Evolutionary conservation across 64 coral and sea anemone genomes (phyloP), one percentile per base, ranked within the genome.

Genomic region (Stylophora pistillata): DNA sequence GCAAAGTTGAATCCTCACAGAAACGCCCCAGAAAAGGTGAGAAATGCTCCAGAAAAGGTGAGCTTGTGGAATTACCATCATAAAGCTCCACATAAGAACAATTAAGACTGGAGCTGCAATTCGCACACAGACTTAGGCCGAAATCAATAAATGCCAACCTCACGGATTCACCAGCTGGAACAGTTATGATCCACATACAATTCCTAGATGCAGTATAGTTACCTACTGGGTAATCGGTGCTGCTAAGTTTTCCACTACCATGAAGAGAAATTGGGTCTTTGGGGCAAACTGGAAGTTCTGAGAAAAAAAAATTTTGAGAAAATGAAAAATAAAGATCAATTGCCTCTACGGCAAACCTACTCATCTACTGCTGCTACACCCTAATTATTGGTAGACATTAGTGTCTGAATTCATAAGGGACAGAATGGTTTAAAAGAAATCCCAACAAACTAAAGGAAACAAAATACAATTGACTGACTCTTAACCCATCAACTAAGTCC

Each of bases 181-280:
- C 74, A 55, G 74, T 77, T 17, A 77, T 77, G 52, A 15, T 55
- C 74, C 74, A 77, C 23, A 2, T 26, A 23, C 74, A 77, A 77
- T 55, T 56, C 4, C 52, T 56, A n/a, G 41, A 20, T 13, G 74
- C 17, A 77, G 21, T 47, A 41, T 77, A 77, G 17, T 77, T 56
- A 3, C 6, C 0, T 15, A 9, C 26, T 13, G 74, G 74, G 10
- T 55, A 77, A 53, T 77, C 55, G 10, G 33, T 47, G 25, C 74
- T 77, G 74, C 74, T 66, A 7, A 66, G 10, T 23, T 20, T 25
- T 66, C 63, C 63, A 23, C 25, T 66, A 20, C 18, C 63, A 66
- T 20, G 5, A 20, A 66, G 63, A 23, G 63, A n/a, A 66, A 66
- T 66, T 66, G 63, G 20, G 10, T 66, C 63, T n/a, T 66, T 66